phyloP scores from a whole-genome alignment of 2,113 vertebrate genomes.

The Copsychus sechellarum region DNA sequence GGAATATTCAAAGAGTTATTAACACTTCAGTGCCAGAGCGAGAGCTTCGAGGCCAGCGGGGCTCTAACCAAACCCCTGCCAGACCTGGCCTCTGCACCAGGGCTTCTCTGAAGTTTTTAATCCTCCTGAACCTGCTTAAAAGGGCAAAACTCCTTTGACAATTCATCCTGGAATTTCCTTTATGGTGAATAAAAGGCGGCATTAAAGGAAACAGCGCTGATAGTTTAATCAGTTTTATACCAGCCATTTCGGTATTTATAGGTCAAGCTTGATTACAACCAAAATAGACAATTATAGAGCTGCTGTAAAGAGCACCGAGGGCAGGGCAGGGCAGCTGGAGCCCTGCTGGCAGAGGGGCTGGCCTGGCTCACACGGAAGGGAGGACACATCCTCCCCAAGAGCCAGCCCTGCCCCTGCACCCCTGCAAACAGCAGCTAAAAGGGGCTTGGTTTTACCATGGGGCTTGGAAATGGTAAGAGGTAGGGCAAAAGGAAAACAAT shows the following conservation, averaged over 20 bases:
- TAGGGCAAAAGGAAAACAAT: not conserved
- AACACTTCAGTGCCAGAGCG: not conserved
- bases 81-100: not conserved
- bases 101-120: not conserved
- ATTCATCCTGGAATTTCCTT: not conserved
- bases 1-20: not conserved
- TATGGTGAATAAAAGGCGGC: slow-evolving; percentile 22
- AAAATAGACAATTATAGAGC: not conserved
- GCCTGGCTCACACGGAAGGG: not conserved
- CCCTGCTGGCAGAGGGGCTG: not conserved
- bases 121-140: not conserved
- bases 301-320: not conserved
- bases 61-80: not conserved
- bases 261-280: slow-evolving; percentile 2
- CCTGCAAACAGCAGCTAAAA: not conserved
- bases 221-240: not conserved
- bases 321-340: not conserved
- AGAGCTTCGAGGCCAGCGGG: not conserved
- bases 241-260: not conserved
- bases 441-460: not conserved
- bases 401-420: not conserved
- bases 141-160: not conserved
- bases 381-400: not conserved
- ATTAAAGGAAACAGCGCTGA: not conserved
- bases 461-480: not conserved